Evolutionary conservation across 2,113 vertebrate genomes (phyloP).

Genomic region (Apistogramma diplotaenia): DNA sequence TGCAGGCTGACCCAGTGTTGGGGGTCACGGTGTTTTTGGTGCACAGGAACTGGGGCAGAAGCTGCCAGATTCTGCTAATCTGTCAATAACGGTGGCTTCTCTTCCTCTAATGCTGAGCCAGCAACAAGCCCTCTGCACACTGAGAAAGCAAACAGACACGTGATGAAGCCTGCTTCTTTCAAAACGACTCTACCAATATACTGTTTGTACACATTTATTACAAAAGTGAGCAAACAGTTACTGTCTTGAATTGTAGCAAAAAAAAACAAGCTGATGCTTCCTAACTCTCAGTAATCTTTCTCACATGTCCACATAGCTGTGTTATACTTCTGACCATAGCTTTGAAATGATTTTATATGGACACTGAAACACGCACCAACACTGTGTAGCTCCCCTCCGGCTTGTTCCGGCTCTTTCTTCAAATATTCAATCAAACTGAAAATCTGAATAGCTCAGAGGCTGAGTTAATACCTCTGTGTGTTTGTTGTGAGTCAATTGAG

Average conservation of each 20-base stretch:
- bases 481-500: background rate
- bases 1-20: conserved; percentile 43
- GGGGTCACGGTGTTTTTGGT: conserved; percentile 31
- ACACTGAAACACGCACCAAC: too few species aligned
- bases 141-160: background rate
- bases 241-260: too few species aligned
- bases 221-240: background rate
- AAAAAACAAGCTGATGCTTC: background rate
- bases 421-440: too few species aligned
- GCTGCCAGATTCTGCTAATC: conserved; percentile 24
- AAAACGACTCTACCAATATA: too few species aligned
- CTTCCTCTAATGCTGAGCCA: background rate
- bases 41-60: conserved; percentile 10
- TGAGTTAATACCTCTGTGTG: background rate
- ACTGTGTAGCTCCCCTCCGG: too few species aligned
- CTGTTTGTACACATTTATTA: background rate
- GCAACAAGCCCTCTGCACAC: background rate
- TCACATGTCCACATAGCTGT: background rate
- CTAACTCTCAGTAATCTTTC: background rate
- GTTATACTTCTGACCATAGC: background rate
- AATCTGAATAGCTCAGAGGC: background rate
- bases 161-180: background rate
- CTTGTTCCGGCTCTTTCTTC: too few species aligned
- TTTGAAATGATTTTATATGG: background rate
- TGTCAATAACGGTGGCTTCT: conserved; percentile 3